phyloP scores from a whole-genome alignment of 2,797 vertebrate genomes.

The Bryconaethiops microstoma region DNA sequence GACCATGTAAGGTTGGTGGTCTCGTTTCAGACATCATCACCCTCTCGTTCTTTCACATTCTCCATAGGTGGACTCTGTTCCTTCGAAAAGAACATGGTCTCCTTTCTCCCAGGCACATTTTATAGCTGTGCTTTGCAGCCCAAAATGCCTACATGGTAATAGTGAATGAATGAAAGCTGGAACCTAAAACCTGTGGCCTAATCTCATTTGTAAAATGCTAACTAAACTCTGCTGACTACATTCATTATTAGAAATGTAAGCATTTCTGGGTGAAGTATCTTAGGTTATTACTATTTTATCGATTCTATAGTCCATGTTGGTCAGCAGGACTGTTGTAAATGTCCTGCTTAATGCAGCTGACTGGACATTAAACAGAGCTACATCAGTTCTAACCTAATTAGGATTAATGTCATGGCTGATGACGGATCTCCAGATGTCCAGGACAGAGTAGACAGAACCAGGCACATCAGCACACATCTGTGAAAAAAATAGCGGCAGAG shows the following conservation, averaged over 20 bases:
- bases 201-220: neutral
- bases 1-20: constrained; percentile 11
- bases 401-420: constrained; percentile 51
- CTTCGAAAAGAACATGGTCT: neutral
- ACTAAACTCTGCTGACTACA: neutral
- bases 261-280: neutral
- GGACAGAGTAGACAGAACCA: constrained; percentile 10
- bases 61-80: constrained; percentile 18
- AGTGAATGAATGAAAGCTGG: constrained; percentile 14
- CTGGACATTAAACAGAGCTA: constrained; percentile 4
- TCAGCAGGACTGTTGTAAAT: constrained; percentile 27
- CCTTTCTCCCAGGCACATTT: neutral
- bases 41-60: neutral
- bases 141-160: neutral
- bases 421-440: constrained; percentile 42
- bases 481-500: constrained; percentile 1
- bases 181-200: neutral
- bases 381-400: constrained; percentile 51
- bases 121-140: neutral
- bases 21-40: neutral
- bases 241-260: constrained; percentile 8
- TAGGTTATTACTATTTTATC: constrained; percentile 9
- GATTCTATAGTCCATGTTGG: neutral
- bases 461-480: constrained; percentile 14
- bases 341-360: constrained; percentile 40